Evolutionary conservation across 2,888 invertebrate species (phyloP).

Genomic region (Orchestes rusci): DNA sequence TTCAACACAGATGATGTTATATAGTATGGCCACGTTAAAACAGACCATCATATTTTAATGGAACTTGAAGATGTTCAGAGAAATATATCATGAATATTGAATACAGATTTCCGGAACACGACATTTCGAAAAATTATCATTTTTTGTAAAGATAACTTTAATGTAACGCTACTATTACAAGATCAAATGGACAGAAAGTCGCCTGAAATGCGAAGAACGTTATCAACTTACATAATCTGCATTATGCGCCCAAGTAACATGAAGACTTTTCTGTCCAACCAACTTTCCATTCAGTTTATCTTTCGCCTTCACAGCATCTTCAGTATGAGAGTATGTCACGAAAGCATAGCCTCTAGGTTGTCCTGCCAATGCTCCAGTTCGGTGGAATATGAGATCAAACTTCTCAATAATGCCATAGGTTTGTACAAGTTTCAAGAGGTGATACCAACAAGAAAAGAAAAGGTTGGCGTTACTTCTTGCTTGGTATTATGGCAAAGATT

Average conservation of each 20-base stretch:
- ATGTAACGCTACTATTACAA: no score
- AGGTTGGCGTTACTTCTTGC: no score
- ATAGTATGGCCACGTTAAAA: no score
- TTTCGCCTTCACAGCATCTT: constrained; percentile 67
- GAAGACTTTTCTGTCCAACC: constrained; percentile 67
- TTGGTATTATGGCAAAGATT: neutral
- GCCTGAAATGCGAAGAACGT: no score
- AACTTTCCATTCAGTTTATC: constrained; percentile 65
- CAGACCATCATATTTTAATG: no score
- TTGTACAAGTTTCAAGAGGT: constrained; percentile 93
- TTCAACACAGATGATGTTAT: constrained; percentile 1
- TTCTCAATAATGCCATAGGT: constrained; percentile 89
- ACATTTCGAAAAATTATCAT: no score
- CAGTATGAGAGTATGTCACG: constrained; percentile 64
- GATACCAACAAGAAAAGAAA: constrained; percentile 68
- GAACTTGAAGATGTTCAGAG: no score
- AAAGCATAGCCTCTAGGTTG: constrained; percentile 92
- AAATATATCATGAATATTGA: no score
- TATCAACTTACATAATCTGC: no score
- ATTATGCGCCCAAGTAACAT: constrained; percentile 76
- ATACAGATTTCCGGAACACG: neutral
- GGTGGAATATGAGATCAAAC: constrained; percentile 93
- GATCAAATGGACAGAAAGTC: no score
- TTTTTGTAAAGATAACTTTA: no score
- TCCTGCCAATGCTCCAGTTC: constrained; percentile 79